phyloP scores from a whole-genome alignment of 1,140 invertebrate genomes.

The Musca vetustissima region DNA sequence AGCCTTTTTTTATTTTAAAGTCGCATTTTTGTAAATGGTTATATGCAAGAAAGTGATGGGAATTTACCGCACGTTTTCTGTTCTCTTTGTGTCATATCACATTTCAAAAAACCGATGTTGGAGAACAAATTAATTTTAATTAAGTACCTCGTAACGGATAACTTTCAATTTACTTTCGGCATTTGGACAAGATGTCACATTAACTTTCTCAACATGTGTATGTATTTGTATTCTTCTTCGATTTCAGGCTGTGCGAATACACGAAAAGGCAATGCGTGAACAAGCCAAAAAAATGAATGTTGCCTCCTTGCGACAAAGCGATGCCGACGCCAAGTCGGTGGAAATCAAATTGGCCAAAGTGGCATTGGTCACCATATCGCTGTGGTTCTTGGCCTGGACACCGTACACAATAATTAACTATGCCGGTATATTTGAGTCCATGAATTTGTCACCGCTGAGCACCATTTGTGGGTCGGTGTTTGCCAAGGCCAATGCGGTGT shows the following conservation, averaged over 20 bases:
- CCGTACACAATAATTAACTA: constrained; percentile 74
- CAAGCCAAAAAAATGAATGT: constrained; percentile 76
- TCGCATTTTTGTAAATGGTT: too few species aligned
- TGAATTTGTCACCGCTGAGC: constrained; percentile 65
- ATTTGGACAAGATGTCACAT: too few species aligned
- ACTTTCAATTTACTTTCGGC: not conserved
- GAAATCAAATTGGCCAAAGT: constrained; percentile 67
- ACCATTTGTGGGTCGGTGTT: constrained; percentile 71
- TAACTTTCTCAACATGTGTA: not conserved
- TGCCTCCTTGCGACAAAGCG: constrained; percentile 64
- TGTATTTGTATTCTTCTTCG: not conserved
- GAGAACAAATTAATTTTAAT: too few species aligned
- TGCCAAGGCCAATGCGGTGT: constrained; percentile 68
- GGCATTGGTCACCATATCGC: constrained; percentile 70
- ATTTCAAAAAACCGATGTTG: too few species aligned
- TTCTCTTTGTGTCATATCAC: not conserved
- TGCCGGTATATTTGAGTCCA: constrained; percentile 66
- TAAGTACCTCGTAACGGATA: too few species aligned
- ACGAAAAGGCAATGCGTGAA: constrained; percentile 72
- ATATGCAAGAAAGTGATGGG: not conserved
- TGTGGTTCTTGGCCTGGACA: constrained; percentile 79
- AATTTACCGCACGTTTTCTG: not conserved
- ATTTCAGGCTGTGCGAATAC: constrained; percentile 64
- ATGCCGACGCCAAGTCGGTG: constrained; percentile 63
- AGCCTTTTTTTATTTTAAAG: too few species aligned